phyloP scores from a whole-genome alignment of 1,140 invertebrate species.

The Panagrolaimus sp. region DNA sequence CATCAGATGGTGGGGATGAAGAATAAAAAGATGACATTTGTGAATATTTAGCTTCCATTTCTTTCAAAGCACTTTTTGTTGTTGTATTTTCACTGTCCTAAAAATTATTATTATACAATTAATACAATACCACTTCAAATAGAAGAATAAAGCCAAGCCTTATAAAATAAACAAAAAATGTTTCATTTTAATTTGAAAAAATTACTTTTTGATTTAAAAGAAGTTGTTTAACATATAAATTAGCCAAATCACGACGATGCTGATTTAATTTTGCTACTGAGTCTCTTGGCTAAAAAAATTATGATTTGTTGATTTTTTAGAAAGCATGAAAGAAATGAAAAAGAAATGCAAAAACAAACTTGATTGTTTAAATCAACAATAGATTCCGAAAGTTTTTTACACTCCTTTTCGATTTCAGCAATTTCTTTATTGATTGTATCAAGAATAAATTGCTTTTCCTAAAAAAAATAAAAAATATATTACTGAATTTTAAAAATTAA shows the following conservation, averaged over 20 bases:
- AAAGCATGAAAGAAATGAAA: constrained; percentile 1
- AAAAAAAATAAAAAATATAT: neutral
- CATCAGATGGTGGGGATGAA: too few species aligned
- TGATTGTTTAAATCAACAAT: neutral
- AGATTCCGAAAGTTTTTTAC: constrained; percentile 1
- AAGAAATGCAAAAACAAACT: constrained; percentile 3
- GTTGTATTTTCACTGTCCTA: too few species aligned
- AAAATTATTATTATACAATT: too few species aligned
- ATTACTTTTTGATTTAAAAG: constrained; percentile 6
- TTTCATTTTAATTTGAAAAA: neutral
- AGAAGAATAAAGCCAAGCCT: too few species aligned
- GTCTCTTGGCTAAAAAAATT: neutral
- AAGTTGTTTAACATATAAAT: constrained; percentile 9
- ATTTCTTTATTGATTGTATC: constrained; percentile 1
- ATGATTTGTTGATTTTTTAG: too few species aligned
- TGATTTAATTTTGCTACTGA: neutral
- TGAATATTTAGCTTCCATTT: too few species aligned
- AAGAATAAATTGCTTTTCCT: constrained; percentile 6
- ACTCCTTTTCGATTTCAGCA: neutral
- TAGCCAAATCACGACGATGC: neutral
- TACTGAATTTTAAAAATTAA: neutral
- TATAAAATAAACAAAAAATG: too few species aligned
- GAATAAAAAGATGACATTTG: too few species aligned
- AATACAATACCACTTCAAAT: too few species aligned
- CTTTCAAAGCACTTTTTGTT: too few species aligned